These are phyloP conservation scores for Heliconius ethilla DNA, from an alignment of 2,888 invertebrate genomes.

Conservation along the genomic window DNA sequence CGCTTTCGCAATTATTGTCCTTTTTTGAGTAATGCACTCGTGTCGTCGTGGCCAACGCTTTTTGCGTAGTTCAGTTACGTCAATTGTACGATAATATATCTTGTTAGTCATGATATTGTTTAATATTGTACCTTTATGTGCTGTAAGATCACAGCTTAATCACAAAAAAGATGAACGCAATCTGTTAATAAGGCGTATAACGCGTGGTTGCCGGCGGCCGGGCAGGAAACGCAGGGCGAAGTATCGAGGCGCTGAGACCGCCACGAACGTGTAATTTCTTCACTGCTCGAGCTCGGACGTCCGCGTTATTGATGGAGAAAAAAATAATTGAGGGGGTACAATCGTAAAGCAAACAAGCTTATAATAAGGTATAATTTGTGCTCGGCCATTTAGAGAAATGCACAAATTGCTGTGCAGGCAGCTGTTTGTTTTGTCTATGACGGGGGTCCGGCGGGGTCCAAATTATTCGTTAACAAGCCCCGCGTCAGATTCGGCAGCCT, in stretches of 20 bases:
- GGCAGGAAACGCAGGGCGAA: conserved; percentile 58
- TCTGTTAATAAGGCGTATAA: conserved; percentile 43
- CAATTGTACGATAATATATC: neutral
- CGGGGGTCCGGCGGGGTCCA: conserved; percentile 76
- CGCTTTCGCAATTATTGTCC: conserved; percentile 54
- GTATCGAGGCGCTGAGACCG: conserved; percentile 67
- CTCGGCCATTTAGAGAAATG: conserved; percentile 82
- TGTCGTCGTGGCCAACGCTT: neutral
- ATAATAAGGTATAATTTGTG: conserved; percentile 83
- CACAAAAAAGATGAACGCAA: conserved; percentile 53
- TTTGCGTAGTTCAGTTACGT: conserved; percentile 3
- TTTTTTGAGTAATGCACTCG: conserved; percentile 55
- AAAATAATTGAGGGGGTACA: conserved; percentile 81
- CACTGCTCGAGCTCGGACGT: conserved; percentile 63
- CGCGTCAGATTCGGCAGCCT: conserved; percentile 82
- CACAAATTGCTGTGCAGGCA: conserved; percentile 78
- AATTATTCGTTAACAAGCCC: conserved; percentile 81
- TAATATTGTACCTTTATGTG: conserved; percentile 28
- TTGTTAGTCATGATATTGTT: conserved; percentile 42
- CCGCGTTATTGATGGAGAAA: conserved; percentile 78
- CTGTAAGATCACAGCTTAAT: conserved; percentile 47
- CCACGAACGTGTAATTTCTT: conserved; percentile 78
- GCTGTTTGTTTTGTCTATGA: conserved; percentile 83
- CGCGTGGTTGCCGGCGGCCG: conserved; percentile 38
- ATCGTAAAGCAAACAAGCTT: conserved; percentile 82